Evolutionary conservation across 2,113 vertebrate species (phyloP).

Genomic region (Cynopterus brachyotis): DNA sequence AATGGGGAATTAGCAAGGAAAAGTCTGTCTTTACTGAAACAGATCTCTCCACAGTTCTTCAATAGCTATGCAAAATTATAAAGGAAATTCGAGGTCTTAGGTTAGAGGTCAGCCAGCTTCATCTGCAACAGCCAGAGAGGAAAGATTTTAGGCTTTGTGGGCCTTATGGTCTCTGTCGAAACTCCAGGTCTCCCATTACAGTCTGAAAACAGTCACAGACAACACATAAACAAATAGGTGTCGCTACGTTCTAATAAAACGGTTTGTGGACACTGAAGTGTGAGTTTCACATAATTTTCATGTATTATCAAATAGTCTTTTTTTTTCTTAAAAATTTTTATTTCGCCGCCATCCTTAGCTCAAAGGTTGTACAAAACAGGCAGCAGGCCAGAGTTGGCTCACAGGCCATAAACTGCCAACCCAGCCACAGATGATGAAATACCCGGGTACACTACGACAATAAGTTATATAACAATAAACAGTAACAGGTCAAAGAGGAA

Average conservation of each 20-base stretch:
- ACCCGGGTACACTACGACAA: background rate
- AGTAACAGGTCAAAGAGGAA: conserved; percentile 33
- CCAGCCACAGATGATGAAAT: background rate
- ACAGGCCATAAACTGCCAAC: background rate
- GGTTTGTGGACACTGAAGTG: background rate
- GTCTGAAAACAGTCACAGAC: background rate
- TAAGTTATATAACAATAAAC: background rate
- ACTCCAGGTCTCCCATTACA: background rate
- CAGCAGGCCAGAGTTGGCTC: background rate
- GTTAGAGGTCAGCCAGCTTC: conserved; percentile 7
- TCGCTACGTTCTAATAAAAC: conserved; percentile 18
- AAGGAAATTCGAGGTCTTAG: conserved; percentile 15
- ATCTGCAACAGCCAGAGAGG: background rate
- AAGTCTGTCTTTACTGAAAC: background rate
- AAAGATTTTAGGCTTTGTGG: background rate
- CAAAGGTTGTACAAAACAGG: background rate
- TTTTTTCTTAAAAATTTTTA: conserved; percentile 18
- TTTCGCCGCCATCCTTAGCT: conserved; percentile 12
- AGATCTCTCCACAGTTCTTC: conserved; percentile 27
- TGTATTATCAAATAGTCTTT: background rate
- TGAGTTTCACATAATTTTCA: conserved; percentile 29
- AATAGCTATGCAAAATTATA: conserved; percentile 11
- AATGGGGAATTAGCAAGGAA: conserved; percentile 36
- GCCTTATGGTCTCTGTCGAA: background rate
- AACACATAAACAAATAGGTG: background rate